Evolutionary conservation across 2,797 vertebrate species (phyloP), one percentile per base, ranked within the genome.

Genomic region (Eutrigla gurnardus): DNA sequence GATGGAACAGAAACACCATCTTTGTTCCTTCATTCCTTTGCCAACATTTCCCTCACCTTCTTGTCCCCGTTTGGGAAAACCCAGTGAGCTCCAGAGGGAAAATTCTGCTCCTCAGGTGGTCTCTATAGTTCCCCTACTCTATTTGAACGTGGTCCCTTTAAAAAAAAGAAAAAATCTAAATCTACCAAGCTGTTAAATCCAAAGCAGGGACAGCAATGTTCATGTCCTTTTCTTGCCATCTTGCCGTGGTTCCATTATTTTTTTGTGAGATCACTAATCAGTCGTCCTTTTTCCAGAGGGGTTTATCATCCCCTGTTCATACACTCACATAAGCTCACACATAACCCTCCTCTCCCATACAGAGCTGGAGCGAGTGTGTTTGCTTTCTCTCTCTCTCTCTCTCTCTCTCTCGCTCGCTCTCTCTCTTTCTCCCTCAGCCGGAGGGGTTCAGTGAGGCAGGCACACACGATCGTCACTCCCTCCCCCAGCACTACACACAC

Each of bases 371-470:
- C 79, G 80, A 83, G 77, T 78, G 64, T 75, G 83, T 74, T 70
- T 80, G 73, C 7, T 14, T 17, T 4, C 14, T 2, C 86, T 77
- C 59, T 70, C 65, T 45, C 75, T 68, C 78, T 54, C 71, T 69
- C 82, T 75, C 83, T 79, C 81, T 67, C 69, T 50, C 76, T 64
- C 64, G 36, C 54, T 59, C 80, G 55, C 62, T 69, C 70, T 40
- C 78, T 70, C 79, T 55, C 71, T 67, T 82, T 74, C 84, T 81
- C 68, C 58, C 85, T 84, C 87, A 79, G 88, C 89, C 91, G 91
- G 88, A 90, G 91, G 92, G 90, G 87, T 87, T 91, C 85, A 91
- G 86, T 90, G 88, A 91, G 88, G 88, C 89, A 87, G 84, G 79
- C 87, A 78, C 87, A 89, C 84, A 91, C 62, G 49, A 89, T 84